Evolutionary conservation across 2,888 invertebrate genomes (phyloP), one percentile per base, ranked within the genome.

Genomic region (Tenthredo scrophulariae): DNA sequence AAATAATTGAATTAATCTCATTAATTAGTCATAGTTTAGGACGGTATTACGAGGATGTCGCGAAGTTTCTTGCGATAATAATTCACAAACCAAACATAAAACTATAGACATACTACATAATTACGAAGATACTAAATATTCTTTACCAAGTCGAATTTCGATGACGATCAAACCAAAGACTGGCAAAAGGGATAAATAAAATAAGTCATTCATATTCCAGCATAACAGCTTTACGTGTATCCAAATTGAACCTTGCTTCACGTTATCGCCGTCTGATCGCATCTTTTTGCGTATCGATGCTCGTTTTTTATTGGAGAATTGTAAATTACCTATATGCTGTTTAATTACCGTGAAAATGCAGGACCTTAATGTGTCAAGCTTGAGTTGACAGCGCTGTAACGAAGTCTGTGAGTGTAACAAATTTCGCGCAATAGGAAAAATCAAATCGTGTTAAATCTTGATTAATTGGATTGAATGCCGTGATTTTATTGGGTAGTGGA

Each of bases 321-420:
- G 10, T 43, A 13, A 65, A 80, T 80, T 40, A 80, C 22, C 22
- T 37, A 15, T 26, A 80, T 9, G 22, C 22, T 80, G 40, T 18
- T 40, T 77, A 77, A 77, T 77, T 77, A 54, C 33, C 77, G 50
- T 77, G 54, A 77, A 77, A 77, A 77, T 50, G 50, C 77, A 50
- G 29, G 29, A 50, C 46, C 26, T 29, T 26, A 0, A 77, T 18
- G 43, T 74, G 74, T 43, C 22, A 40, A 54, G 29, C 50, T 22
- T n/a, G 33, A 77, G 54, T 54, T 77, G 50, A 50, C 77, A 77
- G 18, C 46, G 29, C n/a, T 33, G 18, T n/a, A 26, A n/a, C 72
- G 40, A n/a, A 13, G 4, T 43, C 40, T 43, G 72, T n/a, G 37
- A n/a, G 72, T 22, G 72, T 74, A 74, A 43, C n/a, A 22, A 22